phyloP scores from a whole-genome alignment of 2,113 vertebrate genomes.

The Leiothrix lutea region DNA sequence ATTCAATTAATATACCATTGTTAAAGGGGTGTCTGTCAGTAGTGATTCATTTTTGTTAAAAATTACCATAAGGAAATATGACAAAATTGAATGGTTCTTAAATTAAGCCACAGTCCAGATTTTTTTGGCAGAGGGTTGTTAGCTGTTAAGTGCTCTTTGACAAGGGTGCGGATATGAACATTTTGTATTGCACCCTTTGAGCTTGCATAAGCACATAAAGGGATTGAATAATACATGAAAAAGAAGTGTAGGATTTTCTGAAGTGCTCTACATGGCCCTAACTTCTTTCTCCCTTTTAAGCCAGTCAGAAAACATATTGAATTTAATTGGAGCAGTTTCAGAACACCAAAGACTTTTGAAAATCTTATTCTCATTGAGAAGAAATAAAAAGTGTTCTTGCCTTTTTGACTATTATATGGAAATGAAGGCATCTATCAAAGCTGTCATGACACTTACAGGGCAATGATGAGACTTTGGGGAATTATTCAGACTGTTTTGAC shows the following conservation, averaged over 20 bases:
- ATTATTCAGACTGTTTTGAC: constrained; percentile 41
- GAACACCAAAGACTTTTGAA: background rate
- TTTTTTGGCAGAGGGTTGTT: constrained; percentile 14
- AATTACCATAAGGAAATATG: constrained; percentile 39
- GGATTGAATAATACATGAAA: constrained; percentile 1
- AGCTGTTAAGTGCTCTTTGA: constrained; percentile 45
- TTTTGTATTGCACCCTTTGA: background rate
- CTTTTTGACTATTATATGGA: background rate
- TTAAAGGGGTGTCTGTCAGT: constrained; percentile 9
- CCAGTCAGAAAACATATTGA: constrained; percentile 26
- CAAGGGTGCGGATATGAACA: constrained; percentile 34
- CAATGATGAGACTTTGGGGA: constrained; percentile 34
- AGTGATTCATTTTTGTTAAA: constrained; percentile 31
- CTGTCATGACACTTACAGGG: constrained; percentile 7
- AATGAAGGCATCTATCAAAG: constrained; percentile 30
- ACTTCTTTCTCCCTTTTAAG: constrained; percentile 30
- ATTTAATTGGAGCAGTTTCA: constrained; percentile 5
- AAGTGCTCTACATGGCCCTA: background rate
- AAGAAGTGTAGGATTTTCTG: background rate
- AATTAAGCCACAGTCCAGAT: background rate
- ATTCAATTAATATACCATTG: constrained; percentile 51
- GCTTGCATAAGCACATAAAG: background rate
- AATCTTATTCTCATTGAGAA: background rate
- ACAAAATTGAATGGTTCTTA: constrained; percentile 38
- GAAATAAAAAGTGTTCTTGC: background rate